These are phyloP conservation scores for Augochlorella aurata DNA, from an alignment of 2,888 invertebrate genomes.

Conservation along the genomic window DNA sequence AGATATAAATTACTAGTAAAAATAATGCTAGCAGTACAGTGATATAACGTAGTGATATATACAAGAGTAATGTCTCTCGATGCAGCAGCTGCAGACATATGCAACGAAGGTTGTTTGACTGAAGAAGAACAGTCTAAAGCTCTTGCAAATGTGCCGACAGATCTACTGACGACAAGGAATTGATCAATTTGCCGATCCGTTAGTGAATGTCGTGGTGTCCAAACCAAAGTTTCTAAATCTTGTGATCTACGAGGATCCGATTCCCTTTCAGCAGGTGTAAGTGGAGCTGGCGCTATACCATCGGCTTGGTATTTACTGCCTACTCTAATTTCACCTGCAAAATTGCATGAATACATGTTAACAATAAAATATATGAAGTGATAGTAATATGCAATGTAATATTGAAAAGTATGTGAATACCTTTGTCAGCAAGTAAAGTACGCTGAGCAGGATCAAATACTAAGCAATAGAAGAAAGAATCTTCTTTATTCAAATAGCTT, in stretches of 20 bases:
- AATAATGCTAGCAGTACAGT: not conserved
- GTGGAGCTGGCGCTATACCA: conserved; percentile 85
- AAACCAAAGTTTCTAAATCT: conserved; percentile 95
- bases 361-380: conserved; percentile 3
- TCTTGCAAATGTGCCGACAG: conserved; percentile 99
- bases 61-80: conserved; percentile 98
- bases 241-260: conserved; percentile 87
- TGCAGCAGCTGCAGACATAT: conserved; percentile 99
- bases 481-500: conserved; percentile 98
- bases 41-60: conserved; percentile 50
- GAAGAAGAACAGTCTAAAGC: conserved; percentile 99
- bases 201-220: conserved; percentile 96
- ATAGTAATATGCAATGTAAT: not conserved
- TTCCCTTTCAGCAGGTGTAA: conserved; percentile 83
- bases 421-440: conserved; percentile 99
- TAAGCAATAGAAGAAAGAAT: conserved; percentile 99
- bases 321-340: conserved; percentile 85
- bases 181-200: conserved; percentile 99
- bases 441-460: conserved; percentile 99
- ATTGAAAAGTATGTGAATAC: conserved; percentile 76
- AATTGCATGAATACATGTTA: conserved; percentile 10
- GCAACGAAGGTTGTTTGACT: conserved; percentile 98
- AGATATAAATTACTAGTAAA: not conserved
- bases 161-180: conserved; percentile 96
- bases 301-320: conserved; percentile 99